Evolutionary conservation across 2,113 vertebrate species (phyloP), one percentile per base, ranked within the genome.

Genomic region (Laticauda colubrina): DNA sequence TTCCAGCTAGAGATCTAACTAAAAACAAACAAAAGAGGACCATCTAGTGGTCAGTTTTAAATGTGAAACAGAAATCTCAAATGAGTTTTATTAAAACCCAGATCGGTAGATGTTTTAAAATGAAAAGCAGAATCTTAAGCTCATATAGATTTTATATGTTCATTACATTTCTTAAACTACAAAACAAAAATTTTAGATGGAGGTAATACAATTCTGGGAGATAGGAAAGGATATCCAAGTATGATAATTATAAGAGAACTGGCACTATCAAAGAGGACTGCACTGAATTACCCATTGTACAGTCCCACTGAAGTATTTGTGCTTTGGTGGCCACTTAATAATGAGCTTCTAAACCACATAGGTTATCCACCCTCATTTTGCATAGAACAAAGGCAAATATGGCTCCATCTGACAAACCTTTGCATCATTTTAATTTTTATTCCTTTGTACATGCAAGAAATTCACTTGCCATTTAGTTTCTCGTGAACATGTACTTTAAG

Each of bases 401-500:
- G 95, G 91, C n/a, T 93, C 95, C 81, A 93, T 55, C 61, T 91
- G 90, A 97, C 90, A 95, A 94, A 94, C 92, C 91, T 95, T 90
- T 85, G 92, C 87, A 97, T 87, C 93, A 20, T 69, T 96, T 97
- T 97, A 96, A 96, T 97, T 97, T 96, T 93, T 90, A 87, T 95
- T 96, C 93, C 95, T 86, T 96, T 94, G 96, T 95, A 96, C 86
- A 97, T 93, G 95, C 24, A 10, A 5, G 43, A 96, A 94, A 94
- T 90, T 95, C 75, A 0, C 0, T 89, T 93, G 95, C 92, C 0
- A 1, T 29, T 61, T 90, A 89, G 69, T 88, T 90, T 94, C 59
- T 94, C 0, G 0, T 0, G 12, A 11, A 94, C 57, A 95, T 90
- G 93, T 0, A 90, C 39, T 93, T 11, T 91, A 93, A 91, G 95